phyloP scores from a whole-genome alignment of 2,113 vertebrate species.

The Mandrillus leucophaeus region DNA sequence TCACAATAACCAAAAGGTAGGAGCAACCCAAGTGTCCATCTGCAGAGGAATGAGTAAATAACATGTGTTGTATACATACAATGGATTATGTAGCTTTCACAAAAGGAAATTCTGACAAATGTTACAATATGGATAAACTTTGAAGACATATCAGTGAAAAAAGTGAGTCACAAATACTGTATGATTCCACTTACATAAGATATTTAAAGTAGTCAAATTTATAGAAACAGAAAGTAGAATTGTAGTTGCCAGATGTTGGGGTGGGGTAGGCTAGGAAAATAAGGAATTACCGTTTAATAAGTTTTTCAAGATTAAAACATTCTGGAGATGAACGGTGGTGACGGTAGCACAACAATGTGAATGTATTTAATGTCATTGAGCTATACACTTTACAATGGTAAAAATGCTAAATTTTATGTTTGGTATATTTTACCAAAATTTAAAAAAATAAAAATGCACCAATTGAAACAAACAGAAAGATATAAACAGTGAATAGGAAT shows the following conservation, averaged over 20 bases:
- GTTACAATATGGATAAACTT: background rate
- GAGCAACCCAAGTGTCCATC: background rate
- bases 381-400: background rate
- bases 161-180: background rate
- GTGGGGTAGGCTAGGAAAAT: background rate
- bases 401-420: background rate
- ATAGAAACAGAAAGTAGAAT: background rate
- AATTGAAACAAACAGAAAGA: background rate
- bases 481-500: background rate
- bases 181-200: background rate
- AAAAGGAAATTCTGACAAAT: background rate
- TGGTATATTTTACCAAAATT: background rate
- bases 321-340: background rate
- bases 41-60: background rate
- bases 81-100: background rate
- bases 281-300: background rate
- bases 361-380: background rate
- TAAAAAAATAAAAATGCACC: background rate
- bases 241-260: background rate
- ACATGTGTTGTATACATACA: background rate
- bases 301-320: background rate
- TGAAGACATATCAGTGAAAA: background rate
- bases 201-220: background rate
- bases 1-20: background rate
- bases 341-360: background rate